Evolutionary conservation across 1,140 invertebrate genomes (phyloP).

Genomic region (Hylaeus volcanicus): DNA sequence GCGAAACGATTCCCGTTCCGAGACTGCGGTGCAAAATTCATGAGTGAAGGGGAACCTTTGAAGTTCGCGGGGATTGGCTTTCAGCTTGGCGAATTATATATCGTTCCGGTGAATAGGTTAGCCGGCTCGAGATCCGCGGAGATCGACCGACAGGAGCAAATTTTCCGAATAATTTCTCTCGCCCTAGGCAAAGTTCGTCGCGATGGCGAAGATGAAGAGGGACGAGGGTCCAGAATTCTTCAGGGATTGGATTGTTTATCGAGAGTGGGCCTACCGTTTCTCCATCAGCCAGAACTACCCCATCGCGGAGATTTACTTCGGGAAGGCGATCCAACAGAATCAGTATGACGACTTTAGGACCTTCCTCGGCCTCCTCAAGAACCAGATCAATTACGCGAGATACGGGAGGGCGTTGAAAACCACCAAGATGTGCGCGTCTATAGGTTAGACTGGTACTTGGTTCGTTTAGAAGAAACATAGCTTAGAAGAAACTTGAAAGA

Average conservation of each 20-base stretch:
- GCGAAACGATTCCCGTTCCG: background rate
- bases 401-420: conserved; percentile 61
- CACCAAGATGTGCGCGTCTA: conserved; percentile 60
- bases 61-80: background rate
- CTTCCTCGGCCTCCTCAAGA: conserved; percentile 62
- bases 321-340: conserved; percentile 57
- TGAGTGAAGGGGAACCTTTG: conserved; percentile 2
- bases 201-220: conserved; percentile 13
- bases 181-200: background rate
- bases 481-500: too few species aligned
- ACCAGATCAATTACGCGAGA: conserved; percentile 55
- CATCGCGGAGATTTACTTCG: conserved; percentile 63
- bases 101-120: background rate
- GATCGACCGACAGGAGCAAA: background rate
- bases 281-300: conserved; percentile 48
- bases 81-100: background rate
- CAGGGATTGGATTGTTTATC: conserved; percentile 62
- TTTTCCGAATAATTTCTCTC: background rate
- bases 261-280: conserved; percentile 71
- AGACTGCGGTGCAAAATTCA: conserved; percentile 22
- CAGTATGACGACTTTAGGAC: conserved; percentile 62
- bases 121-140: too few species aligned
- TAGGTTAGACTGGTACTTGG: too few species aligned
- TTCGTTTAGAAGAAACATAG: too few species aligned
- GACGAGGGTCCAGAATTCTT: conserved; percentile 55